Evolutionary conservation across 1,140 invertebrate genomes (phyloP).

Genomic region (Zaprionus nigranus): DNA sequence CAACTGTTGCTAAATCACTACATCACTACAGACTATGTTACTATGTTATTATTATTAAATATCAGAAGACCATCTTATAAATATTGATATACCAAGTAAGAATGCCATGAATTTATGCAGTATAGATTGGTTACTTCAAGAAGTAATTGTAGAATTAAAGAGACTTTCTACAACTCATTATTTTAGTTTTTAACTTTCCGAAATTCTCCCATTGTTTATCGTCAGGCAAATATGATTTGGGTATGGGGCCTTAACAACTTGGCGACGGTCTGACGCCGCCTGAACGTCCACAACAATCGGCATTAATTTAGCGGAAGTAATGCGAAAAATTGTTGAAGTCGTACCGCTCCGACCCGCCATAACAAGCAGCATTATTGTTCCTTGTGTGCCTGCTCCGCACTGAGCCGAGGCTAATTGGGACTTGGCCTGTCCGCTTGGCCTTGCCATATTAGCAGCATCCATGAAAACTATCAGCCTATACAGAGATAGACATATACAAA

Average conservation of each 20-base stretch:
- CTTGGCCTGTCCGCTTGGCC: conserved; percentile 39
- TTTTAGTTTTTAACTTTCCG: not conserved
- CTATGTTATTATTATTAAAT: no score
- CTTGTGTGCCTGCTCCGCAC: conserved; percentile 39
- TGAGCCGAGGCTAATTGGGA: conserved; percentile 62
- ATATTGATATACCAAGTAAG: no score
- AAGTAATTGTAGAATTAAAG: no score
- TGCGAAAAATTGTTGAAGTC: conserved; percentile 77
- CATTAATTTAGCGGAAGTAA: conserved; percentile 84
- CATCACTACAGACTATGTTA: no score
- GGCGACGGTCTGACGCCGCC: conserved; percentile 60
- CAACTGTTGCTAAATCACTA: no score
- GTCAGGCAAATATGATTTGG: conserved; percentile 22
- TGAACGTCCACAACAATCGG: conserved; percentile 70
- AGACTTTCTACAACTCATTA: no score
- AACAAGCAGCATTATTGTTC: conserved; percentile 20
- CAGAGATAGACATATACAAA: no score
- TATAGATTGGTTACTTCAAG: no score
- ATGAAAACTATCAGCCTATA: conserved; percentile 8
- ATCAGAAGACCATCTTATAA: no score
- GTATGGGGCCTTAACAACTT: conserved; percentile 46
- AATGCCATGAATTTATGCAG: no score
- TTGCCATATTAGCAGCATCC: conserved; percentile 23
- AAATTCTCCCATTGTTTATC: conserved; percentile 41
- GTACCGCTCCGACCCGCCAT: conserved; percentile 13